phyloP scores from a whole-genome alignment of 53 echinoderm and acorn worm genomes.

The Temnopleurus reevesii region DNA sequence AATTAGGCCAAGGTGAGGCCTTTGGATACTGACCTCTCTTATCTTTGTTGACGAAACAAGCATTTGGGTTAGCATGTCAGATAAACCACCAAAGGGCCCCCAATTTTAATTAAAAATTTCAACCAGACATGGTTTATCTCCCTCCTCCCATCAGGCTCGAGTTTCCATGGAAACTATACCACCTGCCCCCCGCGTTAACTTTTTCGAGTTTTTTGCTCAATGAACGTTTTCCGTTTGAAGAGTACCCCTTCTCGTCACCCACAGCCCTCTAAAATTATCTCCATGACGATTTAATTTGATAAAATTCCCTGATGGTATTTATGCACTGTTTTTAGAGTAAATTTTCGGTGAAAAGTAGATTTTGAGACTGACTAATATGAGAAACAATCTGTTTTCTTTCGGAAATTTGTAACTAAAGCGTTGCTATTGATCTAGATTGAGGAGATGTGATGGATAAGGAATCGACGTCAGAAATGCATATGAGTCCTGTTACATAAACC shows the following conservation, averaged over 20 bases:
- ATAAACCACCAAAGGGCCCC: background rate
- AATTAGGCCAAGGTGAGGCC: constrained; percentile 3
- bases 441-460: background rate
- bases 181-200: background rate
- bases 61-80: constrained; percentile 32
- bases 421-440: background rate
- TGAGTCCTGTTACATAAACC: too few species aligned
- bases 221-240: constrained; percentile 14
- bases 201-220: background rate
- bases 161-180: background rate
- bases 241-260: background rate
- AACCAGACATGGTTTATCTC: background rate
- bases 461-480: too few species aligned
- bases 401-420: background rate
- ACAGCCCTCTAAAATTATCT: background rate
- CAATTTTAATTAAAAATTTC: background rate
- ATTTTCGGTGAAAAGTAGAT: background rate
- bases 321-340: background rate
- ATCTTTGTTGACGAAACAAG: background rate
- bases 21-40: background rate
- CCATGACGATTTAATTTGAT: background rate
- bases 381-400: background rate
- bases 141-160: background rate
- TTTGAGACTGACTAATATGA: background rate
- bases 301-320: background rate